These are phyloP conservation scores for Indicator maculatus DNA, from an alignment of 2,113 vertebrate genomes.

Conservation along the genomic window DNA sequence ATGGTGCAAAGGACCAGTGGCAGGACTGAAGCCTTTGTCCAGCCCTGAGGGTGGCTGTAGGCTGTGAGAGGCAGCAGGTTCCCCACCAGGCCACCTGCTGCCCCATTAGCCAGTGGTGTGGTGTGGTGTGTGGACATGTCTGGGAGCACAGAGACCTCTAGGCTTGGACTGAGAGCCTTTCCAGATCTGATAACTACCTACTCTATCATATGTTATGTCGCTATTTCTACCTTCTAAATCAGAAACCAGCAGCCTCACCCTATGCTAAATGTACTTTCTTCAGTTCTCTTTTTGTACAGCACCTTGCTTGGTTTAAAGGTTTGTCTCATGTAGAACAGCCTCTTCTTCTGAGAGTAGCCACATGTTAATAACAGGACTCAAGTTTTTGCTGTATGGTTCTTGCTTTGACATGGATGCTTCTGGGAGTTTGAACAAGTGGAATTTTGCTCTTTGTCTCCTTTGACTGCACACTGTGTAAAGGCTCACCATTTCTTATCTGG, in stretches of 20 bases:
- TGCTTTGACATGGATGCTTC: background rate
- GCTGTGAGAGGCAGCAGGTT: accelerated
- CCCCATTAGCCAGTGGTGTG: accelerated
- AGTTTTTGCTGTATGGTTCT: background rate
- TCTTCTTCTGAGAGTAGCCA: background rate
- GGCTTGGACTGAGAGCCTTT: background rate
- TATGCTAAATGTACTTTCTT: background rate
- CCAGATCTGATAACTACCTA: background rate
- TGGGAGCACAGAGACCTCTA: background rate
- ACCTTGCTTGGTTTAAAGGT: background rate
- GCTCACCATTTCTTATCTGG: background rate
- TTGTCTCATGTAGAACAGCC: background rate
- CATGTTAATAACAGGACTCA: background rate
- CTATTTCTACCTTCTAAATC: background rate
- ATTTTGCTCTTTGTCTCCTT: background rate
- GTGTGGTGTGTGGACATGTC: accelerated
- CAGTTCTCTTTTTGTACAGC: background rate
- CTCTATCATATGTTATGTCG: background rate
- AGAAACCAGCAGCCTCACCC: background rate
- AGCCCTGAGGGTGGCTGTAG: background rate
- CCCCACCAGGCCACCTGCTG: background rate
- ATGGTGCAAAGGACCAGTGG: background rate
- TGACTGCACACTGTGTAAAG: too few relatives aligned
- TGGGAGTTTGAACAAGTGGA: background rate
- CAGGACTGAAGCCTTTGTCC: background rate